Evolutionary conservation across 2,888 invertebrate species (phyloP).

Genomic region (Acrobasis consociella): DNA sequence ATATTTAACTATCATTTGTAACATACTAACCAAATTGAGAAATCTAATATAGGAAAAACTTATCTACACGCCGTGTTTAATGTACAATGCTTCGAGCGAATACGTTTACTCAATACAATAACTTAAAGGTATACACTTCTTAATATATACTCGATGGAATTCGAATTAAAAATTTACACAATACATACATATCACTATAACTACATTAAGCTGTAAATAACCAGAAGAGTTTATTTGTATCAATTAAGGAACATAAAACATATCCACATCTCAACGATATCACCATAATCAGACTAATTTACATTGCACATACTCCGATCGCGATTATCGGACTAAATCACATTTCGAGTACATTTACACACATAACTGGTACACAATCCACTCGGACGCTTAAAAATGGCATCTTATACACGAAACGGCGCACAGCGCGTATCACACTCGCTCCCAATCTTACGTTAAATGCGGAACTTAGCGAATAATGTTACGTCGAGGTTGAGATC

Average conservation of each 20-base stretch:
- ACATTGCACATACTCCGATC: constrained; percentile 77
- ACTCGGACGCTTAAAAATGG: constrained; percentile 61
- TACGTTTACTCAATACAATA: constrained; percentile 78
- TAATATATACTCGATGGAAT: constrained; percentile 83
- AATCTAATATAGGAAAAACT: constrained; percentile 81
- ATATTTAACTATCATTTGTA: constrained; percentile 72
- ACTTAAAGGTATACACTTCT: constrained; percentile 81
- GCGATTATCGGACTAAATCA: constrained; percentile 63
- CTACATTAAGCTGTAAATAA: constrained; percentile 80
- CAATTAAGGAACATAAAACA: constrained; percentile 82
- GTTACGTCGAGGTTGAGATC: constrained; percentile 81
- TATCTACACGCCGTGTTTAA: constrained; percentile 80
- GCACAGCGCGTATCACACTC: constrained; percentile 70
- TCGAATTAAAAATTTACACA: constrained; percentile 81
- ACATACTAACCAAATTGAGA: constrained; percentile 79
- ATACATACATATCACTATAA: constrained; percentile 80
- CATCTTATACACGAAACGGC: constrained; percentile 64
- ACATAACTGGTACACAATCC: constrained; percentile 61
- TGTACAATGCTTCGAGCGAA: constrained; percentile 82
- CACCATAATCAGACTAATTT: constrained; percentile 81
- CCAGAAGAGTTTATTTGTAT: constrained; percentile 80
- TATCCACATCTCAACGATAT: constrained; percentile 79
- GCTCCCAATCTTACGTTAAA: constrained; percentile 80
- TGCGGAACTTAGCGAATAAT: constrained; percentile 80
- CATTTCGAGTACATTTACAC: constrained; percentile 68